Base-by-base conservation (phyloP, 2,113 vertebrate genomes). In the Petrocephalus microphthalmus region DNA sequence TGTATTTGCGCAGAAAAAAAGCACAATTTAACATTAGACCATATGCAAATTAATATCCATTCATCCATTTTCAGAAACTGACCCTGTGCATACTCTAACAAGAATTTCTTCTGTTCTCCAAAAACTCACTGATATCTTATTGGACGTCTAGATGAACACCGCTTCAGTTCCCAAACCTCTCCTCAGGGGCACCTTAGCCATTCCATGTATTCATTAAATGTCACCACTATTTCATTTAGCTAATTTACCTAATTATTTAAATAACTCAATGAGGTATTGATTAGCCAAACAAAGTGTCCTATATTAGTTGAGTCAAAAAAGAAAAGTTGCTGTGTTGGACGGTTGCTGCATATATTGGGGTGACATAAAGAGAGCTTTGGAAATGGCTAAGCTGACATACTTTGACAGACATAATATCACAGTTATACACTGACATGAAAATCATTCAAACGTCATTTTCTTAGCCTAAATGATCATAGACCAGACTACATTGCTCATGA, bases 401-500 rank as follows among this genome's bases (percentile, higher is more conserved):
- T 67, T 13, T 29, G 60, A 67, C 60, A 29, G 60, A 4, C 10
- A 67, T 67, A 67, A 67, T 11, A 67, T 67, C 60, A 29, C 29
- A 29, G n/a, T 29, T 67, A 13, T 29, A 67, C 11, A 5, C 25
- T 67, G 11, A 29, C 60, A n/a, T 29, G 60, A 67, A 67, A 29
- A 13, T 29, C 60, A 67, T 67, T 11, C 1, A 64, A 25, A 64
- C 60, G 29, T 67, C 11, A 67, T 67, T 67, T 29, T 5, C n/a
- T n/a, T 29, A 29, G 60, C 60, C 8, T 67, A 91, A 90, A 93
- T 92, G 89, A 94, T 94, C 87, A 60, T 90, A 91, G 89, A 91
- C 90, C 91, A 88, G 86, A 93, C 92, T 89, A 90, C 90, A 91
- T 93, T 91, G 94, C 94, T 94, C 93, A 92, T 92, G 92, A 91